phyloP scores from a whole-genome alignment of 35 echinoderm and acorn worm species.

The Chiridota heheva region DNA sequence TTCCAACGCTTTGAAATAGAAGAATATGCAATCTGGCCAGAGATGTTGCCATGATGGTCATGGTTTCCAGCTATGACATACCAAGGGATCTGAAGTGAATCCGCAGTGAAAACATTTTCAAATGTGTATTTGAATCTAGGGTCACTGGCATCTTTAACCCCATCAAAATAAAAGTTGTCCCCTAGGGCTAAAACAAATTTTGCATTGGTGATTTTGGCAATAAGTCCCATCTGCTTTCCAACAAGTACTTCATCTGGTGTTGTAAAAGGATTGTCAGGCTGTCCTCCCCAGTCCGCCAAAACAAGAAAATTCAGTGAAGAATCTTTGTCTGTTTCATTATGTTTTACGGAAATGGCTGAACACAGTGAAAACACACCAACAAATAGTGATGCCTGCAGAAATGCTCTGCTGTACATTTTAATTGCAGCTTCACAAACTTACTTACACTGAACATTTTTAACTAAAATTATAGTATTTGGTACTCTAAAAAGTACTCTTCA shows the following conservation, averaged over 20 bases:
- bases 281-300: slow-evolving; percentile 56
- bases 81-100: slow-evolving; percentile 59
- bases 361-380: no score
- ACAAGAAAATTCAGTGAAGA: slow-evolving; percentile 44
- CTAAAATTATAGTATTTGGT: no score
- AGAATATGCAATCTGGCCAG: slow-evolving; percentile 47
- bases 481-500: no score
- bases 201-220: slow-evolving; percentile 21
- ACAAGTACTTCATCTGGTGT: slow-evolving; percentile 54
- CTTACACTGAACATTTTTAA: no score
- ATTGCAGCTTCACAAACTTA: no score
- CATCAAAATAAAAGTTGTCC: slow-evolving; percentile 53
- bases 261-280: slow-evolving; percentile 36
- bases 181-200: slow-evolving; percentile 54
- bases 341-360: no score
- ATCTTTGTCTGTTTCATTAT: no score
- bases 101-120: slow-evolving; percentile 61
- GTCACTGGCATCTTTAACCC: slow-evolving; percentile 57
- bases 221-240: slow-evolving; percentile 44
- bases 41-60: slow-evolving; percentile 56
- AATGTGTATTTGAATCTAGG: slow-evolving; percentile 49
- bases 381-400: no score
- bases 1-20: slow-evolving; percentile 54
- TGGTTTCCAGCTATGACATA: slow-evolving; percentile 53
- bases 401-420: no score